Conservation (phyloP, 2,888 invertebrate genomes). For the Synanthedon tipuliformis region DNA sequence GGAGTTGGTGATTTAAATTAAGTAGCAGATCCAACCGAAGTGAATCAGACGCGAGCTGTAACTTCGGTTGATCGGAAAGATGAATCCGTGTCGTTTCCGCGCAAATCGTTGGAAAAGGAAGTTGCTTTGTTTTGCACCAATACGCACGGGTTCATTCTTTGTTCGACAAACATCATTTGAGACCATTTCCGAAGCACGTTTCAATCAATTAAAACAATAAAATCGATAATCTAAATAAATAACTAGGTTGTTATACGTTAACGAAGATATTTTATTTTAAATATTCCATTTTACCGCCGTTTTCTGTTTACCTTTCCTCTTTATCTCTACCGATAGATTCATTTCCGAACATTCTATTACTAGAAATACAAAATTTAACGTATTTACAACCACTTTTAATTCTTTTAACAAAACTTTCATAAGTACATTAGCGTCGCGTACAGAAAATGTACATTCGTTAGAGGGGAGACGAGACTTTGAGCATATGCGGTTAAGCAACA, state of each 20-base stretch:
- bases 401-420: constrained; percentile 61
- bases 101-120: constrained; percentile 64
- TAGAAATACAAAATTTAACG: constrained; percentile 71
- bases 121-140: constrained; percentile 61
- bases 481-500: background rate
- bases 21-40: constrained; percentile 11
- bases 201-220: constrained; percentile 11
- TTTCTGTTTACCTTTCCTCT: constrained; percentile 32
- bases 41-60: constrained; percentile 9
- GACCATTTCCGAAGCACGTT: constrained; percentile 23
- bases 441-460: constrained; percentile 64
- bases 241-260: constrained; percentile 34
- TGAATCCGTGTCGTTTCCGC: constrained; percentile 59
- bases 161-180: constrained; percentile 1
- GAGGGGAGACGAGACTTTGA: constrained; percentile 4
- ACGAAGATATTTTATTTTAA: constrained; percentile 30
- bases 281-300: constrained; percentile 31
- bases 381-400: constrained; percentile 67
- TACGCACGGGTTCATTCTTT: constrained; percentile 47
- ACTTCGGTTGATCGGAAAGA: constrained; percentile 19
- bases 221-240: constrained; percentile 16
- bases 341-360: constrained; percentile 61
- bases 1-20: constrained; percentile 22
- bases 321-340: constrained; percentile 50
- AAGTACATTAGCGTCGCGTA: constrained; percentile 63